Percentiles rank a stretch among this genome's conserved stretches.
Conservation (phyloP, 2,797 vertebrate genomes). For the Paguma larvata region DNA sequence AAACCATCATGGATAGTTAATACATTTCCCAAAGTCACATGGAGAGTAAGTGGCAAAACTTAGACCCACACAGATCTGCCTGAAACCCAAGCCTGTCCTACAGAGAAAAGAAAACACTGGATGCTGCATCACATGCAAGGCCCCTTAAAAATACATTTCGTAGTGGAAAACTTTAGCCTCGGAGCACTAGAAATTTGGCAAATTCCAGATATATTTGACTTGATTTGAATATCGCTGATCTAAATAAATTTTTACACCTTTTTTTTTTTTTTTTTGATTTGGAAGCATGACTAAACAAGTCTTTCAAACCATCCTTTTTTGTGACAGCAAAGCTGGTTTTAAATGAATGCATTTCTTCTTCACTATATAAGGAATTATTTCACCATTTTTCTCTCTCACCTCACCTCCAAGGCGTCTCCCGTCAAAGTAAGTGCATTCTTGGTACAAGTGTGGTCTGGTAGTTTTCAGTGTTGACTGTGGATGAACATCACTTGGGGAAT, state of each 20-base stretch:
- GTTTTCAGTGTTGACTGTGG: background rate
- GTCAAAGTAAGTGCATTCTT: background rate
- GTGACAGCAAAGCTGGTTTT: background rate
- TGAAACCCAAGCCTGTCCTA: background rate
- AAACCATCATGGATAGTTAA: background rate
- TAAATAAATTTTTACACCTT: background rate
- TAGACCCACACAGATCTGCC: background rate
- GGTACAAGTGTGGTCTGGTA: background rate
- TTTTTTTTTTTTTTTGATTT: background rate
- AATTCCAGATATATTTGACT: background rate
- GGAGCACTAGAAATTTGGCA: background rate
- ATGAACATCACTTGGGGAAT: background rate
- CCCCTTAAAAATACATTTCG: background rate
- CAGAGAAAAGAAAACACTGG: background rate
- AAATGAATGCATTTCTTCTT: slow-evolving; percentile 20
- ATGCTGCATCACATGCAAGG: too few relatives aligned
- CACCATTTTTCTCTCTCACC: background rate
- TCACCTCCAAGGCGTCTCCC: background rate
- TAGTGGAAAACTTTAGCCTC: background rate
- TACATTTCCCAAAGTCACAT: background rate
- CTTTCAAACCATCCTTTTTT: slow-evolving; percentile 15
- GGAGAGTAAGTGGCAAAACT: background rate
- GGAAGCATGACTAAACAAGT: background rate
- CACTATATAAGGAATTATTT: background rate
- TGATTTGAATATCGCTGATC: slow-evolving; percentile 18